Conservation (phyloP, 2,797 vertebrate genomes). For the Acrossocheilus fasciatus region DNA sequence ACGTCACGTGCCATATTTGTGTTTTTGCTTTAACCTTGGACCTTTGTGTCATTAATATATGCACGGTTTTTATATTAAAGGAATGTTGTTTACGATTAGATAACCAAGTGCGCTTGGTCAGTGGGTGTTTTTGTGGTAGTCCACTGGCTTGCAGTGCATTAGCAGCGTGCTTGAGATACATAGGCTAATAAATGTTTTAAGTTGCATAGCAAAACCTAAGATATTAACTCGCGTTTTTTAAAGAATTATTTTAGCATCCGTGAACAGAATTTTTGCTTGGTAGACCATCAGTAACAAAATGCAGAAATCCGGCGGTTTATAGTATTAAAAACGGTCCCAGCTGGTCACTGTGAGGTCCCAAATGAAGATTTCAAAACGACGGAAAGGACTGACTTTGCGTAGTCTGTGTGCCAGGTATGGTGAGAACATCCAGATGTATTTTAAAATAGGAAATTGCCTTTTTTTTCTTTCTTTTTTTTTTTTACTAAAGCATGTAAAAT, state of each 20-base stretch:
- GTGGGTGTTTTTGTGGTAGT: conserved; percentile 10
- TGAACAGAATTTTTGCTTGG: background rate
- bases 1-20: conserved; percentile 15
- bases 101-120: conserved; percentile 1
- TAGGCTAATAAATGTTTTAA: background rate
- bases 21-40: conserved; percentile 46
- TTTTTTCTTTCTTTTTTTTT: background rate
- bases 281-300: background rate
- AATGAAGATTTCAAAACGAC: conserved; percentile 83
- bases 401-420: conserved; percentile 79
- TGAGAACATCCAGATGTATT: conserved; percentile 1
- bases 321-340: conserved; percentile 59
- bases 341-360: conserved; percentile 70
- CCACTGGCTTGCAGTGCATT: background rate
- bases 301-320: conserved; percentile 56
- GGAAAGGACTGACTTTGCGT: conserved; percentile 74
- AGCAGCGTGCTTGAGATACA: background rate
- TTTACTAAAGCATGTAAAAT: conserved; percentile 30
- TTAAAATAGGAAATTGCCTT: background rate
- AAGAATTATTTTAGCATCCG: background rate
- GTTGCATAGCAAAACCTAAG: background rate
- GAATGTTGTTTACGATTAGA: background rate
- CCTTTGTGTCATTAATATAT: background rate
- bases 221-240: background rate
- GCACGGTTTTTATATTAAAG: background rate